Evolutionary conservation across 2,797 vertebrate species (phyloP).

Genomic region (Leucoraja ocellata): DNA sequence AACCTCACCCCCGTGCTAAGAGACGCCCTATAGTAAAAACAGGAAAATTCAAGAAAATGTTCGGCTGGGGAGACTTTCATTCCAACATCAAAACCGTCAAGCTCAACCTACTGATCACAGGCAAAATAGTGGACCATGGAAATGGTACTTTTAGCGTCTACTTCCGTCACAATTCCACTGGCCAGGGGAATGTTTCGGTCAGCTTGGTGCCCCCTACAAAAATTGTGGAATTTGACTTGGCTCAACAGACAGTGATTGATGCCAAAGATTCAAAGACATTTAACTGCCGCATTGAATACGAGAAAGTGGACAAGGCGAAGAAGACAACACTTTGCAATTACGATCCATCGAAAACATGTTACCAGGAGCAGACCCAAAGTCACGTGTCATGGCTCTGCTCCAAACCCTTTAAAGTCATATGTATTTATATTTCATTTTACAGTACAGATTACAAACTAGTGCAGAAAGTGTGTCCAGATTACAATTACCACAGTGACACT

Average conservation of each 20-base stretch:
- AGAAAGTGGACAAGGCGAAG: slow-evolving; percentile 95
- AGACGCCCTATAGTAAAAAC: slow-evolving; percentile 95
- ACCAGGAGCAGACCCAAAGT: slow-evolving; percentile 98
- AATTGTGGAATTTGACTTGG: slow-evolving; percentile 94
- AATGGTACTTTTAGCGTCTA: slow-evolving; percentile 98
- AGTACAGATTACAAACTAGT: slow-evolving; percentile 99
- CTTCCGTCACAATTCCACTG: slow-evolving; percentile 97
- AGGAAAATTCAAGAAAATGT: slow-evolving; percentile 99
- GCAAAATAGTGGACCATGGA: slow-evolving; percentile 97
- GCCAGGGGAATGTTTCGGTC: slow-evolving; percentile 96
- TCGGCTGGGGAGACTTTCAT: slow-evolving; percentile 98
- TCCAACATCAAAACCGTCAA: slow-evolving; percentile 99
- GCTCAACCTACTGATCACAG: slow-evolving; percentile 93
- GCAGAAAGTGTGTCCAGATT: slow-evolving; percentile 98
- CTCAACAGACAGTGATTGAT: slow-evolving; percentile 91
- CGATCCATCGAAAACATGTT: slow-evolving; percentile 97
- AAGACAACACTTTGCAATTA: slow-evolving; percentile 98
- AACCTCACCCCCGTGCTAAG: slow-evolving; percentile 83
- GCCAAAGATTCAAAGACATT: slow-evolving; percentile 99
- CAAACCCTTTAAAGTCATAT: slow-evolving; percentile 98
- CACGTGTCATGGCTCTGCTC: slow-evolving; percentile 99
- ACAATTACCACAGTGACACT: slow-evolving; percentile 99
- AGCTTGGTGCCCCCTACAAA: slow-evolving; percentile 95
- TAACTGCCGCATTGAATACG: slow-evolving; percentile 96
- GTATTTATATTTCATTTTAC: slow-evolving; percentile 99